Conservation (phyloP, 2,113 vertebrate genomes). For the Oreochromis spilurus region DNA sequence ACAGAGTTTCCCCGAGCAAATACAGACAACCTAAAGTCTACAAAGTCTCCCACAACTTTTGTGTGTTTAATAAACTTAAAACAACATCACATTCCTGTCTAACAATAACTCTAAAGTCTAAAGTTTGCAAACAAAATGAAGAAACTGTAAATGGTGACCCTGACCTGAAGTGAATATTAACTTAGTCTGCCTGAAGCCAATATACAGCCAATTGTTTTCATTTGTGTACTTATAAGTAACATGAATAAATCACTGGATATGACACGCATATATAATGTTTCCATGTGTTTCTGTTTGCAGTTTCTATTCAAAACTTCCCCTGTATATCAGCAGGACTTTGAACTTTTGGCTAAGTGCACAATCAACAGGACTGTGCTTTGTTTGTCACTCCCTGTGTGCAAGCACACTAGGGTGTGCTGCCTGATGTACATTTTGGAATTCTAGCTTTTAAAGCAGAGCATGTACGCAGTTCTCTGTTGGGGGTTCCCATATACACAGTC, state of each 20-base stretch:
- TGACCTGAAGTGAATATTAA: neutral
- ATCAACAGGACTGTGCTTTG: neutral
- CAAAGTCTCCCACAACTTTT: neutral
- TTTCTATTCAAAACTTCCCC: conserved; percentile 6
- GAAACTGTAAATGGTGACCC: neutral
- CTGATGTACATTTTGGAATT: neutral
- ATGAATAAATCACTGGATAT: neutral
- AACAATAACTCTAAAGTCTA: neutral
- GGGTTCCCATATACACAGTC: neutral
- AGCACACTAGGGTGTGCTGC: neutral
- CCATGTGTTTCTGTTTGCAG: neutral
- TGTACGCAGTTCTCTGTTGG: neutral
- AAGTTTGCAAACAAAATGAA: neutral
- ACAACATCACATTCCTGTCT: neutral
- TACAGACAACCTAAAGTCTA: neutral
- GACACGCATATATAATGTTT: neutral
- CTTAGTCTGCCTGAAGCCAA: neutral
- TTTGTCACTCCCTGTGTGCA: neutral
- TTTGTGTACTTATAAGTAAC: neutral
- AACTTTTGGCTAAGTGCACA: conserved; percentile 13
- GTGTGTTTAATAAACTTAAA: neutral
- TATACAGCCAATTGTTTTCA: neutral
- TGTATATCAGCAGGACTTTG: conserved; percentile 42
- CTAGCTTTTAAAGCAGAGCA: neutral
- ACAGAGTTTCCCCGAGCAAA: neutral